Evolutionary conservation across 2,888 invertebrate genomes (phyloP), one percentile per base, ranked within the genome.

Genomic region (Andrena flavipes): DNA sequence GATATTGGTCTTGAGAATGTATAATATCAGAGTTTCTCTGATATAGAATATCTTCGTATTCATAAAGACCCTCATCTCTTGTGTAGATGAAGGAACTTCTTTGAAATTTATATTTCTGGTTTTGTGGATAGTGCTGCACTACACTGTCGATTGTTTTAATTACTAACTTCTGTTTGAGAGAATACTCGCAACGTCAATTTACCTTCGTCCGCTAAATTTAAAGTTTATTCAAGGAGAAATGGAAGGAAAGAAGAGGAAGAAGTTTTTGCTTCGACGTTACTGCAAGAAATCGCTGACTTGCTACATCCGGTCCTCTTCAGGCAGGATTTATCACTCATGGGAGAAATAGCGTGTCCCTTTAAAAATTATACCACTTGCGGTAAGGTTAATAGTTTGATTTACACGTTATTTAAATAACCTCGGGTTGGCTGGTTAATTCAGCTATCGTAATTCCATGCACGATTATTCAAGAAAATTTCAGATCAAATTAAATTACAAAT

Each of bases 271-370:
- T 60, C 65, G 29, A 54, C 60, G 76, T 78, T 71, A 60, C 70
- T 73, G 80, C 62, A 80, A 84, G 84, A 89, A 89, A 84, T 85
- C 80, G 87, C 88, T 89, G 88, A 89, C 86, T 87, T 30, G 71
- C 68, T 73, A 73, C 77, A 67, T 74, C 73, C 71, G 68, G 48
- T 84, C 67, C 67, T 82, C 63, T 70, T 84, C 65, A 68, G 59
- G 23, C 20, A 16, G 49, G 62, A 86, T 86, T 85, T 87, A 87
- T 87, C 80, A 70, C 72, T 79, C 59, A 33, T 7, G 42, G 35
- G 13, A 51, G 59, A 23, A 71, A 68, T 68, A 76, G 72, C 70
- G 54, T 35, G 59, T 68, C 65, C 75, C 20, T 72, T 77, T 59
- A 29, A 82, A 65, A 82, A 84, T 84, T 82, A 84, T 72, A 72